Evolutionary conservation across 2,888 invertebrate species (phyloP).

Genomic region (Ashinkailepas kermadecensis): DNA sequence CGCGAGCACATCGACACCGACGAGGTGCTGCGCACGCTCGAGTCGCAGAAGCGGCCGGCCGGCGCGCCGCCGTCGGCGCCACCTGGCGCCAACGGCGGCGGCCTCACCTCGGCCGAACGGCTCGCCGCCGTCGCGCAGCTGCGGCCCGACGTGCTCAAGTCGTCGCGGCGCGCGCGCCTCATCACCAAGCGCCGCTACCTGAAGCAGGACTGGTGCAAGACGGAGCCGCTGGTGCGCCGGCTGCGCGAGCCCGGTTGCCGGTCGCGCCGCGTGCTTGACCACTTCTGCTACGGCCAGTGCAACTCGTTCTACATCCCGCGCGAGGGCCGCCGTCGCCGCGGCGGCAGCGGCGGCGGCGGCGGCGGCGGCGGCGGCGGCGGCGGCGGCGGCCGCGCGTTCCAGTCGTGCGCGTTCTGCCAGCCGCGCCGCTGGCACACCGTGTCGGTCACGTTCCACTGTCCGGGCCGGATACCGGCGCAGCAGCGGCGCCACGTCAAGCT

Average conservation of each 20-base stretch:
- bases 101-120: background rate
- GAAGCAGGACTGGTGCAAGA: conserved; percentile 65
- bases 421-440: conserved; percentile 59
- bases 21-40: too few species aligned
- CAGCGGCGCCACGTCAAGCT: conserved; percentile 57
- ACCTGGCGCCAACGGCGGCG: too few species aligned
- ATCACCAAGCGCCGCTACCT: conserved; percentile 60
- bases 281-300: conserved; percentile 71
- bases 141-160: conserved; percentile 47
- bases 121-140: background rate
- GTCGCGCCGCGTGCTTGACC: conserved; percentile 56
- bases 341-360: too few species aligned
- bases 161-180: conserved; percentile 56
- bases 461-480: conserved; percentile 53
- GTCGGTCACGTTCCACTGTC: conserved; percentile 58
- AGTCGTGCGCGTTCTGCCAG: conserved; percentile 62
- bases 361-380: too few species aligned
- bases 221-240: conserved; percentile 60
- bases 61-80: too few species aligned
- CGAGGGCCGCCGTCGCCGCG: conserved; percentile 21
- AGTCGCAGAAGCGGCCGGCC: too few species aligned
- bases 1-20: too few species aligned
- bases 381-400: conserved; percentile 55
- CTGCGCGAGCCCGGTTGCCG: conserved; percentile 63
- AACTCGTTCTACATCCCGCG: conserved; percentile 70